phyloP scores from a whole-genome alignment of 2,797 vertebrate genomes.

The Tolypeutes matacus region DNA sequence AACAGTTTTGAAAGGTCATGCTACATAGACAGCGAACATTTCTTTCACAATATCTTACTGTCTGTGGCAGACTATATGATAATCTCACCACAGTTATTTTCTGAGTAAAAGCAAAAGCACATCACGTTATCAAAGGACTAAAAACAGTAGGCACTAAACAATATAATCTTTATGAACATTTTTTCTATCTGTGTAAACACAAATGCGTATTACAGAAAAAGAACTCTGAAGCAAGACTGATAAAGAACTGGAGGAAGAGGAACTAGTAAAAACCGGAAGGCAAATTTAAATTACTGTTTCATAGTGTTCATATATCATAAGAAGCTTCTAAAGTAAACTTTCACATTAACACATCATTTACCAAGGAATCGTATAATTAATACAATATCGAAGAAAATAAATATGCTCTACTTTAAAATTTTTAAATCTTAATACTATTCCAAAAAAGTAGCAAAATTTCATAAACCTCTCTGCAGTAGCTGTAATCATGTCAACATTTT shows the following conservation, averaged over 20 bases:
- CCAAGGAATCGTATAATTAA: neutral
- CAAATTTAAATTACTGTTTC: constrained; percentile 57
- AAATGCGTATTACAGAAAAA: constrained; percentile 77
- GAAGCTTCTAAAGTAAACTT: constrained; percentile 11
- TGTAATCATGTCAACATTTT: constrained; percentile 11
- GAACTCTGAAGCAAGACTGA: constrained; percentile 63
- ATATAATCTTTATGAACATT: constrained; percentile 77
- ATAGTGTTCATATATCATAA: constrained; percentile 11
- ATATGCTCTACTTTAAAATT: constrained; percentile 47
- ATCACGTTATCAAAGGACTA: constrained; percentile 68
- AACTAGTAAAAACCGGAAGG: constrained; percentile 34
- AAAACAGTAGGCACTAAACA: constrained; percentile 79
- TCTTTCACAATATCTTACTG: constrained; percentile 84
- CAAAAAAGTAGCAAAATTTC: neutral
- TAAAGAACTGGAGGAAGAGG: constrained; percentile 62
- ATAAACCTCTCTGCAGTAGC: constrained; percentile 22
- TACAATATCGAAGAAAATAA: neutral
- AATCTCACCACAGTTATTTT: constrained; percentile 84
- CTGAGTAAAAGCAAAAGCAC: constrained; percentile 81
- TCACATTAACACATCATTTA: constrained; percentile 55
- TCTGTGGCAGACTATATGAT: constrained; percentile 77
- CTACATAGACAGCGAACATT: constrained; percentile 71
- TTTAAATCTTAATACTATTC: constrained; percentile 24
- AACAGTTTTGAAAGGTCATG: constrained; percentile 83
- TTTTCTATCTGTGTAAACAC: constrained; percentile 82